These are phyloP conservation scores for Bruchidius siliquastri DNA, from an alignment of 2,888 invertebrate genomes.

Conservation along the genomic window DNA sequence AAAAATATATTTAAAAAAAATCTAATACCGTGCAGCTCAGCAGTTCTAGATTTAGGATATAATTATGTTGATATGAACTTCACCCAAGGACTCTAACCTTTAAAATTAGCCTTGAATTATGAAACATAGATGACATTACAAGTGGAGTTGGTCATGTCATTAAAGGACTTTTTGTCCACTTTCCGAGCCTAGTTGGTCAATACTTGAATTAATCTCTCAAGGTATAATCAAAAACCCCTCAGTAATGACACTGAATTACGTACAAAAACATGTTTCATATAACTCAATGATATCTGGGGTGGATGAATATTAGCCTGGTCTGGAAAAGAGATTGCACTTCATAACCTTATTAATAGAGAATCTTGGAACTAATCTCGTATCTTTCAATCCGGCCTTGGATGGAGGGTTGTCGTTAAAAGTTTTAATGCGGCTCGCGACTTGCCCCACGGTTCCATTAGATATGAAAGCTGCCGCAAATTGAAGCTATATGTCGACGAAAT, in stretches of 20 bases:
- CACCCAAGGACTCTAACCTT: too few species aligned
- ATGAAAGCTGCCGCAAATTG: not conserved
- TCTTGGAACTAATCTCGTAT: not conserved
- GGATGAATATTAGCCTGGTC: not conserved
- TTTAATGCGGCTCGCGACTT: not conserved
- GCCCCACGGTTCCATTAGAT: not conserved
- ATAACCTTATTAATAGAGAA: not conserved
- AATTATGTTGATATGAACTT: too few species aligned
- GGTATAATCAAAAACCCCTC: too few species aligned
- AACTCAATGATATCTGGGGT: not conserved
- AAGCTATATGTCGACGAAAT: not conserved
- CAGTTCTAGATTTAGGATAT: too few species aligned
- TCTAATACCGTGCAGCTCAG: too few species aligned
- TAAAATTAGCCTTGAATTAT: too few species aligned
- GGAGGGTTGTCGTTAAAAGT: not conserved
- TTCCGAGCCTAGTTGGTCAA: too few species aligned
- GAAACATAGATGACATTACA: too few species aligned
- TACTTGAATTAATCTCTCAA: too few species aligned
- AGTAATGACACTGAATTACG: not conserved
- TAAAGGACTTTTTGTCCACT: too few species aligned
- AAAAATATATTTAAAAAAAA: too few species aligned
- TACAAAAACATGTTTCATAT: not conserved
- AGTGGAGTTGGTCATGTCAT: too few species aligned
- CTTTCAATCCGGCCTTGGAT: not conserved
- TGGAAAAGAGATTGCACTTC: not conserved